These are phyloP conservation scores for Acutogordius australiensis DNA, from an alignment of 2,888 invertebrate species.

Conservation along the genomic window DNA sequence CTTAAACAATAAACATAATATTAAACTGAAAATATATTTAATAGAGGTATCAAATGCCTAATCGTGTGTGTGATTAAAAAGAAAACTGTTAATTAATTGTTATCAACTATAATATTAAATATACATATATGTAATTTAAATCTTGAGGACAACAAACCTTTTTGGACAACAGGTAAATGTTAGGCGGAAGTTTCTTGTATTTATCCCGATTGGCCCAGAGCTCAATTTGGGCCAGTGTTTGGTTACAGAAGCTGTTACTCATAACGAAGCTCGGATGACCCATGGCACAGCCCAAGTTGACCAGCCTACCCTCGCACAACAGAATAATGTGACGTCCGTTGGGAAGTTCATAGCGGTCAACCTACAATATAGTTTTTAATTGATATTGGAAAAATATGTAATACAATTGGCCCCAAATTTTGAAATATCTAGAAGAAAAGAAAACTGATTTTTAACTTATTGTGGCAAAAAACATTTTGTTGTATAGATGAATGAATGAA, in stretches of 20 bases:
- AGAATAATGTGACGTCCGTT: slow-evolving; percentile 74
- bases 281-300: slow-evolving; percentile 88
- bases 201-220: slow-evolving; percentile 59
- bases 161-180: slow-evolving; percentile 76
- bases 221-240: slow-evolving; percentile 93
- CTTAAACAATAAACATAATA: too few species aligned
- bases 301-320: slow-evolving; percentile 75
- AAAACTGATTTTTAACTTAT: too few species aligned
- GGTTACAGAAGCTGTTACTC: slow-evolving; percentile 96
- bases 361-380: too few species aligned
- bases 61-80: neutral
- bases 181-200: slow-evolving; percentile 33
- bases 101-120: too few species aligned
- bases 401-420: too few species aligned
- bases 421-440: too few species aligned
- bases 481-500: too few species aligned
- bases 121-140: neutral
- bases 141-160: too few species aligned
- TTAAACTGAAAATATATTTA: too few species aligned
- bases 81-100: neutral
- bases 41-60: too few species aligned
- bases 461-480: too few species aligned
- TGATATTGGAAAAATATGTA: too few species aligned
- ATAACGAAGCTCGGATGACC: slow-evolving; percentile 97
- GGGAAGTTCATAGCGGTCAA: slow-evolving; percentile 55